These are phyloP conservation scores for Chloropsis hardwickii DNA, from an alignment of 2,113 vertebrate species.

Conservation along the genomic window DNA sequence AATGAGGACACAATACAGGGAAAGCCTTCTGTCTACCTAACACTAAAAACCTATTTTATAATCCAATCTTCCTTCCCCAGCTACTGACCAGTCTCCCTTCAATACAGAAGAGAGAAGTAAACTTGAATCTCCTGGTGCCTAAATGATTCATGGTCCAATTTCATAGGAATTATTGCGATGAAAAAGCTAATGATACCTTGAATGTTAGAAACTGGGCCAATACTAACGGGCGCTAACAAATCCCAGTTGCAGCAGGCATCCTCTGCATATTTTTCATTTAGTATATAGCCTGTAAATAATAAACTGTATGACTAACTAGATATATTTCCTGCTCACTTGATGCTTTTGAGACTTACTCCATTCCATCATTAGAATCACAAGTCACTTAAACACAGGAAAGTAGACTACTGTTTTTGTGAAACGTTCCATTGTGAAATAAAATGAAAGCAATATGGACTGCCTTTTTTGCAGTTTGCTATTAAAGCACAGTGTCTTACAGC, in stretches of 20 bases:
- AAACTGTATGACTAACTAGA: conserved; percentile 59
- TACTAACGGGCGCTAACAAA: conserved; percentile 55
- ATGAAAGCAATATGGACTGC: conserved; percentile 61
- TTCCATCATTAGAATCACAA: conserved; percentile 69
- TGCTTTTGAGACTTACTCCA: conserved; percentile 73
- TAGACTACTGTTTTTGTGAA: conserved; percentile 69
- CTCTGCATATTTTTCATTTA: conserved; percentile 53
- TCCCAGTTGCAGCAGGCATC: conserved; percentile 38
- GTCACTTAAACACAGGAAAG: conserved; percentile 68
- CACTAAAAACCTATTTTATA: background rate
- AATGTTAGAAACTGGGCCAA: conserved; percentile 64
- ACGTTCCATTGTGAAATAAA: conserved; percentile 67
- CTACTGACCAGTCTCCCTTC: conserved; percentile 37
- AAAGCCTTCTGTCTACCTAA: conserved; percentile 15
- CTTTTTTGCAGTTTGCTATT: conserved; percentile 67
- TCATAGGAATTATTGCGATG: background rate
- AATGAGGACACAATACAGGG: background rate
- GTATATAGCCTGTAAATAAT: conserved; percentile 64
- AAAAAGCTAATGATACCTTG: conserved; percentile 28
- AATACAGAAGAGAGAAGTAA: conserved; percentile 17
- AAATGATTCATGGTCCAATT: conserved; percentile 61
- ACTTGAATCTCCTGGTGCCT: conserved; percentile 76
- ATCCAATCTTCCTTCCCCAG: background rate
- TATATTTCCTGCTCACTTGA: conserved; percentile 73
- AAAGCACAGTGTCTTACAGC: conserved; percentile 70